These are phyloP conservation scores for Ernsta delagoae DNA, from an alignment of 2,888 invertebrate species.

Conservation along the genomic window DNA sequence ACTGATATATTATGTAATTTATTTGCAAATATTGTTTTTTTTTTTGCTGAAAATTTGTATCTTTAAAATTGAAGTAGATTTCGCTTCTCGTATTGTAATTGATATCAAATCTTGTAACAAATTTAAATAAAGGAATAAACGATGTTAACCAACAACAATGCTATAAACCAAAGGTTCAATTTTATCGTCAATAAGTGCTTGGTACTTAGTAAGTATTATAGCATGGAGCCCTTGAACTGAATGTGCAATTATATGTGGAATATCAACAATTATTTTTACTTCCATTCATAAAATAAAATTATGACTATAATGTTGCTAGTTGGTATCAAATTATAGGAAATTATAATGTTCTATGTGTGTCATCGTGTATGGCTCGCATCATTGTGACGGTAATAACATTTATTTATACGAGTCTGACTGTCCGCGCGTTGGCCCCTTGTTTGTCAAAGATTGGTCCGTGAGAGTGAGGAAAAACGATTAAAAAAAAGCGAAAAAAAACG, in stretches of 20 bases:
- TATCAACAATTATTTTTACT: slow-evolving; percentile 13
- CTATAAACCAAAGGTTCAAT: background rate
- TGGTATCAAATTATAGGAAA: slow-evolving; percentile 23
- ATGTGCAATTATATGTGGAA: background rate
- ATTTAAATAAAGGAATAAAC: too few relatives aligned
- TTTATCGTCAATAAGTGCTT: background rate
- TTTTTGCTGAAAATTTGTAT: background rate
- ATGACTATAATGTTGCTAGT: slow-evolving; percentile 16
- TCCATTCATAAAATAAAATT: slow-evolving; percentile 29
- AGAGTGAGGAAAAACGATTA: too few relatives aligned
- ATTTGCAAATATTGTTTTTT: too few relatives aligned
- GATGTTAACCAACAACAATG: background rate
- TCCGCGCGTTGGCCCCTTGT: too few relatives aligned
- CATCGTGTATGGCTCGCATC: slow-evolving; percentile 44
- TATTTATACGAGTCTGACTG: background rate
- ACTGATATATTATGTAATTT: background rate
- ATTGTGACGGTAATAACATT: slow-evolving; percentile 59
- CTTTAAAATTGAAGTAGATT: background rate
- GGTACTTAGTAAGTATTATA: background rate
- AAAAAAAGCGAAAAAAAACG: too few relatives aligned
- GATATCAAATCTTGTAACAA: too few relatives aligned
- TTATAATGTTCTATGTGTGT: slow-evolving; percentile 32
- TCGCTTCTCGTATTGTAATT: background rate
- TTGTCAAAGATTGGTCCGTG: too few relatives aligned
- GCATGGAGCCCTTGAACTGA: background rate